phyloP scores from a whole-genome alignment of 2,888 invertebrate species.

The Ophion ellenae region DNA sequence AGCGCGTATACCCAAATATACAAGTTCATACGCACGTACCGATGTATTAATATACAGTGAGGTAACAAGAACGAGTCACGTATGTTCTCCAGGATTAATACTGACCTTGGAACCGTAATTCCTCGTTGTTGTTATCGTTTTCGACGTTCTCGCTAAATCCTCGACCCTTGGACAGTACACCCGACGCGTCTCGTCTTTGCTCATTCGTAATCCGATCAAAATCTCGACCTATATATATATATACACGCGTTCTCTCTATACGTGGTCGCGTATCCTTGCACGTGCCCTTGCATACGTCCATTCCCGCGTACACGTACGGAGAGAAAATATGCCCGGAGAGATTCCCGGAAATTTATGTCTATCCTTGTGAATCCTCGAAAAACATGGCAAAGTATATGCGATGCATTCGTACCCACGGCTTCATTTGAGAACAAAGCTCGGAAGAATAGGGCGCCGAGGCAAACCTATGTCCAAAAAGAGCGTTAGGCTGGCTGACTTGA shows the following conservation, averaged over 20 bases:
- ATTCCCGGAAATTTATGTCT: conserved; percentile 20
- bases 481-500: background rate
- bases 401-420: conserved; percentile 2
- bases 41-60: conserved; percentile 21
- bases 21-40: conserved; percentile 17
- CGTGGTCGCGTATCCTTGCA: too few species aligned
- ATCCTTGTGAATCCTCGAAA: conserved; percentile 36
- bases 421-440: conserved; percentile 9
- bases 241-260: background rate
- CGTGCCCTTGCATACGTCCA: background rate
- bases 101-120: conserved; percentile 57
- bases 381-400: conserved; percentile 11
- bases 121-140: conserved; percentile 50
- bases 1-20: background rate
- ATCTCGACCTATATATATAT: conserved; percentile 31
- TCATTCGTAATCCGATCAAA: conserved; percentile 55
- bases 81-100: conserved; percentile 55
- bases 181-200: conserved; percentile 43
- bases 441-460: background rate
- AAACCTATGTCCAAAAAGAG: background rate
- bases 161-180: background rate
- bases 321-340: conserved; percentile 10
- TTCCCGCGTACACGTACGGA: background rate
- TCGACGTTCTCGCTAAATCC: conserved; percentile 36
- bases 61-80: conserved; percentile 51